Evolutionary conservation across 2,113 vertebrate genomes (phyloP).

Genomic region (Chascanopsetta lugubris): DNA sequence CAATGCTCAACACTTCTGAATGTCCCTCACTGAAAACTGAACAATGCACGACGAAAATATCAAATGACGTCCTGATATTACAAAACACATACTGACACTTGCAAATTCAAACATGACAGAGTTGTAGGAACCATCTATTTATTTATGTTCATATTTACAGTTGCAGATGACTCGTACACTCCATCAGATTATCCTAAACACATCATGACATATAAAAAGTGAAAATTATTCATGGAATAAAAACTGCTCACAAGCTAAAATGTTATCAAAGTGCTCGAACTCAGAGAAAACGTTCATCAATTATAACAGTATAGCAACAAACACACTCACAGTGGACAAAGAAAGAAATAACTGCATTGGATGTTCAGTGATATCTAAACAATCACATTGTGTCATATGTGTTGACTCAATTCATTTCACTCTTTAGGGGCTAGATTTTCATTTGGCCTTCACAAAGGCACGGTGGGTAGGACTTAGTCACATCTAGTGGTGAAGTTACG

Average conservation of each 20-base stretch:
- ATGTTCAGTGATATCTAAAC: not conserved
- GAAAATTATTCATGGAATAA: slow-evolving; percentile 65
- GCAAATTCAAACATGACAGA: not conserved
- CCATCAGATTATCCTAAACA: slow-evolving; percentile 27
- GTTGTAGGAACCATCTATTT: slow-evolving; percentile 46
- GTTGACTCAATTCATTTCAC: not conserved
- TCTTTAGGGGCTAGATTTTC: not conserved
- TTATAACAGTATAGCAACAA: slow-evolving; percentile 14
- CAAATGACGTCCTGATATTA: not conserved
- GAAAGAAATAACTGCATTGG: not conserved
- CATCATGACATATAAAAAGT: slow-evolving; percentile 40
- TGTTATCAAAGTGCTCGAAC: slow-evolving; percentile 54
- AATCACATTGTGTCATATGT: not conserved
- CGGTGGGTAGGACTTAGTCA: too few species aligned
- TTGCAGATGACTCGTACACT: not conserved
- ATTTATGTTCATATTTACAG: slow-evolving; percentile 43
- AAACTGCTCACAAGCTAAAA: slow-evolving; percentile 41
- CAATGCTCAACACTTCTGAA: not conserved
- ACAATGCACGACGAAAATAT: not conserved
- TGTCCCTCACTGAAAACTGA: not conserved
- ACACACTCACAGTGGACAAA: slow-evolving; percentile 15
- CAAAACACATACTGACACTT: not conserved
- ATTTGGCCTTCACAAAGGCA: not conserved
- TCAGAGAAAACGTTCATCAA: slow-evolving; percentile 21
- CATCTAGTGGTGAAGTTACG: too few species aligned